Evolutionary conservation across 2,888 invertebrate species (phyloP), one percentile per base, ranked within the genome.

Genomic region (Brenthis daphne): DNA sequence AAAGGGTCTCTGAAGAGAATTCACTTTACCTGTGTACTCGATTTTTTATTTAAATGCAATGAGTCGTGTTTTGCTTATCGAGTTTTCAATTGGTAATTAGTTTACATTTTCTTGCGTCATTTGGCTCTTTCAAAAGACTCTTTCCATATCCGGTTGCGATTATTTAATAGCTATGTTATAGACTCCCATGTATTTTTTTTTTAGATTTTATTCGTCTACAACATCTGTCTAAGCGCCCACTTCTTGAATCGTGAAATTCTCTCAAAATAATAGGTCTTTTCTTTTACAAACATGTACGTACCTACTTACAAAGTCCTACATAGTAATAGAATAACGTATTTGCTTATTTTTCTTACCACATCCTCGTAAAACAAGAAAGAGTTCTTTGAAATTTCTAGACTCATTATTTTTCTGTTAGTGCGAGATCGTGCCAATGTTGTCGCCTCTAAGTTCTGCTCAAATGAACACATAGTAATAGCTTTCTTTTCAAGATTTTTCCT

Each of bases 361-460:
- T 61, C 24, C 57, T 33, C 63, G 65, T 65, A 53, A 63, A 64
- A 70, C 58, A 71, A 53, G 65, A 69, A 71, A 53, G 65, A 69
- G 53, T 71, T 57, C 65, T 65, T 67, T 64, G 67, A 64, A 72
- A 71, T 61, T 74, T 71, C 58, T 60, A 67, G 47, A 69, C 69
- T 68, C 69, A 74, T 74, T 75, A 75, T 75, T 69, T 72, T 68
- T 75, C 71, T 75, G 68, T 75, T 72, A 73, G 67, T 71, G 68
- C 68, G 65, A 64, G 72, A 69, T 71, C 73, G 73, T 71, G 72
- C 72, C 73, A 73, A 72, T 68, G 74, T 72, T 72, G 74, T 72
- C 74, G 72, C 71, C 71, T 73, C 70, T 55, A 67, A 75, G 70
- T 75, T 73, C 68, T 72, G 73, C 73, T 69, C 74, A 73, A 75